phyloP scores from a whole-genome alignment of 2,797 vertebrate genomes.

The Apogon hyalosoma region DNA sequence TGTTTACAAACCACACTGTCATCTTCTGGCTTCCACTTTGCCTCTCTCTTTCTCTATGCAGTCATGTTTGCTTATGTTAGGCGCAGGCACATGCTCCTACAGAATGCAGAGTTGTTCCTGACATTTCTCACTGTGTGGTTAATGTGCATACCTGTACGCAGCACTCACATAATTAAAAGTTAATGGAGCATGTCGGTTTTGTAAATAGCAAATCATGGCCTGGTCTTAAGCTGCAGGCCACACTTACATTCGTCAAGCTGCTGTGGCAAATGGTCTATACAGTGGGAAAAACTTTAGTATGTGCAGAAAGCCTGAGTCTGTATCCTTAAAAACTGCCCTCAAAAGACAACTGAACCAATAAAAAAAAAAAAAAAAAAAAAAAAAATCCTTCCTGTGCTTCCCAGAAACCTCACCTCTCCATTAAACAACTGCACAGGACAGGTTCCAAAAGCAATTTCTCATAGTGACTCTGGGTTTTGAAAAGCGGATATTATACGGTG shows the following conservation, averaged over 20 bases:
- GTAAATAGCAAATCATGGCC: conserved; percentile 65
- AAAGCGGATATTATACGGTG: conserved; percentile 74
- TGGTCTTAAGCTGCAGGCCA: conserved; percentile 43
- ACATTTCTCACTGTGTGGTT: conserved; percentile 55
- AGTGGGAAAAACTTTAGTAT: conserved; percentile 43
- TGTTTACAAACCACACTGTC: conserved; percentile 85
- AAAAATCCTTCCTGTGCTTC: conserved; percentile 25
- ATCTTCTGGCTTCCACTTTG: conserved; percentile 76
- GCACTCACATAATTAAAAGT: conserved; percentile 69
- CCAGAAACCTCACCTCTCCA: conserved; percentile 38
- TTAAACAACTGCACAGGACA: conserved; percentile 51
- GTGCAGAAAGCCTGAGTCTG: conserved; percentile 34
- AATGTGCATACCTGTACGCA: conserved; percentile 61
- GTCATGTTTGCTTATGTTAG: conserved; percentile 67
- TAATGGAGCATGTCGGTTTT: conserved; percentile 66
- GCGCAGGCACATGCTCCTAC: conserved; percentile 50
- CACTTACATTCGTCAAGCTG: conserved; percentile 14
- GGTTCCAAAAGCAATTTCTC: conserved; percentile 67
- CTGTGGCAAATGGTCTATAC: conserved; percentile 45
- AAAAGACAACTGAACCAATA: conserved; percentile 19
- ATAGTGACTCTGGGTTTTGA: conserved; percentile 67
- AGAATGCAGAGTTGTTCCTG: conserved; percentile 47
- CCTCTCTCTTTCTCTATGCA: conserved; percentile 67
- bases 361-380: conserved; percentile 34
- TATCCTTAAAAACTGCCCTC: conserved; percentile 52